These are phyloP conservation scores for Clarias gariepinus DNA, from an alignment of 2,113 vertebrate species.

Conservation along the genomic window DNA sequence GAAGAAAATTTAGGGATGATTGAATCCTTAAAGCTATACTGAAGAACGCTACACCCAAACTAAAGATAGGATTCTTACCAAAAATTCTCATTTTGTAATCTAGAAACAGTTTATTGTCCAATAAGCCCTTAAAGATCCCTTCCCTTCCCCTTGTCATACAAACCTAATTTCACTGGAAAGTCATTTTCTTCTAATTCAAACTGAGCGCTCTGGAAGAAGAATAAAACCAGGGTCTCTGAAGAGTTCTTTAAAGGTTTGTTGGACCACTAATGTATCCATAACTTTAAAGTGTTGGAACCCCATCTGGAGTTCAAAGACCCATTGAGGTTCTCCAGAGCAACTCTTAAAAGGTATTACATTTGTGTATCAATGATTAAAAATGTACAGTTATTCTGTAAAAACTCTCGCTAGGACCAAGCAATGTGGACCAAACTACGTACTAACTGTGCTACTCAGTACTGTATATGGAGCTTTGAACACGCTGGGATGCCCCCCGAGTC, in stretches of 20 bases:
- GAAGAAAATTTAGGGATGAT: not conserved
- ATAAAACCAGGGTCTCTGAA: not conserved
- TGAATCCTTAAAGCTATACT: not conserved
- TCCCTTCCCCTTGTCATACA: not conserved
- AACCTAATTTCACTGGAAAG: not conserved
- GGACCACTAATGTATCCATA: not conserved
- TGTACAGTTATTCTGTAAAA: too few species aligned
- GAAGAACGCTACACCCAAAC: not conserved
- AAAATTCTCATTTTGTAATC: not conserved
- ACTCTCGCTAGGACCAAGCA: too few species aligned
- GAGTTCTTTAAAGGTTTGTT: not conserved
- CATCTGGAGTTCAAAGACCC: not conserved
- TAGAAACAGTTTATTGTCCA: not conserved
- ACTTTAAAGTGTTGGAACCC: not conserved
- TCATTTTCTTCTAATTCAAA: not conserved
- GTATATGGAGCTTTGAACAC: too few species aligned
- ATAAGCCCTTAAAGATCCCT: not conserved
- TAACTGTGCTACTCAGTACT: too few species aligned
- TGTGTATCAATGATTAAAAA: not conserved
- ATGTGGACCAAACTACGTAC: too few species aligned
- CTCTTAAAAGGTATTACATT: not conserved
- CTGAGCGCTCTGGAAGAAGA: not conserved
- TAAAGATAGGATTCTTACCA: not conserved
- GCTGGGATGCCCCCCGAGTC: too few species aligned
- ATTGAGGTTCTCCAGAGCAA: not conserved